Percentiles rank a stretch among this genome's conserved stretches.
These are phyloP conservation scores for Apocrypta bakeri DNA, from an alignment of 1,140 invertebrate species.

Conservation along the genomic window DNA sequence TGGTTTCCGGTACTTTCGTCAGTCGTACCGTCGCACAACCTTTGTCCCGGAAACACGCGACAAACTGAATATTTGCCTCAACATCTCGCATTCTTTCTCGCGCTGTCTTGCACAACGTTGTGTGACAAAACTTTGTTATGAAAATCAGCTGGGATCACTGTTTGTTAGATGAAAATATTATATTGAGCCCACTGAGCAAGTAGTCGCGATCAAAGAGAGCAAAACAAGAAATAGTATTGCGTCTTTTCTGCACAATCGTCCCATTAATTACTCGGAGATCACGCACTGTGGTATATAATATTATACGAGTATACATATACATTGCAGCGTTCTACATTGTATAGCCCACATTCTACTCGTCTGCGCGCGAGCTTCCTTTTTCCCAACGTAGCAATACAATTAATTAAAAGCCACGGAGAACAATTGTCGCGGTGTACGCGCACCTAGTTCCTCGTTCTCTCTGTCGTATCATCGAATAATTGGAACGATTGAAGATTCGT, in stretches of 20 bases:
- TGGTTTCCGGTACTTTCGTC: slow-evolving; percentile 13
- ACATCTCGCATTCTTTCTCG: background rate
- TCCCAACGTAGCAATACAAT: background rate
- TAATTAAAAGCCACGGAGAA: slow-evolving; percentile 27
- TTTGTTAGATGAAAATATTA: too few species aligned
- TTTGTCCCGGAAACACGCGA: slow-evolving; percentile 25
- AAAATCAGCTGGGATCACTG: too few species aligned
- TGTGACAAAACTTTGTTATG: background rate
- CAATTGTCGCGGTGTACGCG: slow-evolving; percentile 7
- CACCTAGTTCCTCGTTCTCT: background rate
- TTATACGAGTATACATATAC: background rate
- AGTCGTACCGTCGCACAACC: slow-evolving; percentile 9
- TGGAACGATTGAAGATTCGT: slow-evolving; percentile 24
- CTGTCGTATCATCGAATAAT: slow-evolving; percentile 31
- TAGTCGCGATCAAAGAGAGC: background rate
- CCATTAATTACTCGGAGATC: background rate
- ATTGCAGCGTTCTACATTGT: background rate
- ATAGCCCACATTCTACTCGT: background rate
- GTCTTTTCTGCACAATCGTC: background rate
- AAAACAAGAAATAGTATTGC: too few species aligned
- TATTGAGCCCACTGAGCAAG: too few species aligned
- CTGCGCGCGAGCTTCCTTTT: background rate
- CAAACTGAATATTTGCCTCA: slow-evolving; percentile 21
- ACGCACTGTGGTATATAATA: too few species aligned
- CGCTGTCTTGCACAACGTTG: background rate